Evolutionary conservation across 2,797 vertebrate species (phyloP).

Genomic region (Natrix natrix): DNA sequence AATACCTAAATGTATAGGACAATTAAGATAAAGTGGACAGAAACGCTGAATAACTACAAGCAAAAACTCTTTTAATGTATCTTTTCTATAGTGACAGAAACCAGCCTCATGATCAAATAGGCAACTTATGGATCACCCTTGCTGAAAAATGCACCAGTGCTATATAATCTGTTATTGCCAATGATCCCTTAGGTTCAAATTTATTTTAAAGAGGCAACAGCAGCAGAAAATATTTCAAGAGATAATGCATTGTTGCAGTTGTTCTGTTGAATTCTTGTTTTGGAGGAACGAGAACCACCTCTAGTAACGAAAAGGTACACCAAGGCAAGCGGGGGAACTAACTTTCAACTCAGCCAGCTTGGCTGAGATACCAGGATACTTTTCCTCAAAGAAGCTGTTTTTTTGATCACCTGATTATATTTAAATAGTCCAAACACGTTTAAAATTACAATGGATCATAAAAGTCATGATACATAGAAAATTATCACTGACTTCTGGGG

Average conservation of each 20-base stretch:
- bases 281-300: background rate
- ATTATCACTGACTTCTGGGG: background rate
- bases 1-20: background rate
- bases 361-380: conserved; percentile 19
- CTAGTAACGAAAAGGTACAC: background rate
- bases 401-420: conserved; percentile 26
- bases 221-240: background rate
- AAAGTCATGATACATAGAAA: background rate
- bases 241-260: background rate
- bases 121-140: background rate
- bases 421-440: conserved; percentile 12
- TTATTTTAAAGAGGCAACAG: background rate
- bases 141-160: background rate
- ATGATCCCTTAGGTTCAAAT: background rate
- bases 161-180: background rate
- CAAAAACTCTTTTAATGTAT: background rate
- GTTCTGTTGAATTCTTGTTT: background rate
- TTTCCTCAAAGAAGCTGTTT: conserved; percentile 31
- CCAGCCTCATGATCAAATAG: too few species aligned
- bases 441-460: conserved; percentile 13
- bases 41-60: background rate
- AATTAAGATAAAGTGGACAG: background rate
- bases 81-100: background rate
- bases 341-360: background rate
- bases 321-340: background rate